Evolutionary conservation across 53 echinoderm and acorn worm genomes (phyloP).

Genomic region (Astropecten irregularis): DNA sequence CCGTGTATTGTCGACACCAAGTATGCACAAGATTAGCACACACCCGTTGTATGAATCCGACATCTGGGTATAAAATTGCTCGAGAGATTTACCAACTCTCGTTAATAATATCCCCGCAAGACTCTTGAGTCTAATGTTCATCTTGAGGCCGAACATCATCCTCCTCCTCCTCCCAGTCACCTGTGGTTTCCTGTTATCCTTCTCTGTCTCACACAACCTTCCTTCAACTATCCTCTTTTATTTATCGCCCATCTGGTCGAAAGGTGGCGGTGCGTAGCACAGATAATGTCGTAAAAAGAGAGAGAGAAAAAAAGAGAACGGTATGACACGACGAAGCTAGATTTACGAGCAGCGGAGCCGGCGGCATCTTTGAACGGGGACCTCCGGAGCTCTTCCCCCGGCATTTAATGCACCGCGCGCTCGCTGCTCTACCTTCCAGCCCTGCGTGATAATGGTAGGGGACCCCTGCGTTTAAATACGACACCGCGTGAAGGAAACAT

Average conservation of each 20-base stretch:
- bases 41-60: no score
- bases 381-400: constrained; percentile 2
- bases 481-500: neutral
- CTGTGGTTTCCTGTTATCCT: constrained; percentile 32
- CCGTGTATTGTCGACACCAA: no score
- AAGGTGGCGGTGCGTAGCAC: constrained; percentile 11
- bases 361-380: constrained; percentile 47
- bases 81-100: no score
- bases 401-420: constrained; percentile 36
- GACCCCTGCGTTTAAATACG: neutral
- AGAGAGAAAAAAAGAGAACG: no score
- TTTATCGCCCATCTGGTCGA: constrained; percentile 54
- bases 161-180: neutral
- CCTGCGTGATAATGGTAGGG: neutral
- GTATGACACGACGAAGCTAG: neutral
- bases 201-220: neutral
- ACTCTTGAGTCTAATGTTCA: no score
- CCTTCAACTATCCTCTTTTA: constrained; percentile 8
- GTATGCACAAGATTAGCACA: no score
- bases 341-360: constrained; percentile 37
- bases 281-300: constrained; percentile 7
- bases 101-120: no score
- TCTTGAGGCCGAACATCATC: neutral
- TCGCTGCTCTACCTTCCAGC: neutral
- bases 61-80: no score